phyloP scores from a whole-genome alignment of 2,113 vertebrate genomes.

The Struthio camelus region DNA sequence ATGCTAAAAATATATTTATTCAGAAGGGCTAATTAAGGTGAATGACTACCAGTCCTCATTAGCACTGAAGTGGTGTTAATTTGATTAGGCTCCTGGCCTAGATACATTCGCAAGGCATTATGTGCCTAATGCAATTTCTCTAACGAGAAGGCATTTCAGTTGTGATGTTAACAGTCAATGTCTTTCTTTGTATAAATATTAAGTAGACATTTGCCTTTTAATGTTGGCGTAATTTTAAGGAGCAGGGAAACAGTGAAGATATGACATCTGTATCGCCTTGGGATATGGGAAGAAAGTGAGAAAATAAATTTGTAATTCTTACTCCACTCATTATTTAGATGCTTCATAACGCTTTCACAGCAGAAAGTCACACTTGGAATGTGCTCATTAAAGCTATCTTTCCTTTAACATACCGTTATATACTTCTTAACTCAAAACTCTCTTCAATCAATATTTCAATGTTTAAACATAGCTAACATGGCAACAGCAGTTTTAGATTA shows the following conservation, averaged over 20 bases:
- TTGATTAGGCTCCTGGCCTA: constrained; percentile 68
- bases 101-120: constrained; percentile 34
- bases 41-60: constrained; percentile 61
- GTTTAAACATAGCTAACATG: neutral
- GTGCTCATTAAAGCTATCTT: neutral
- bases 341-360: neutral
- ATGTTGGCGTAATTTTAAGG: constrained; percentile 22
- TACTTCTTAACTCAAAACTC: neutral
- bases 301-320: constrained; percentile 50
- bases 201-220: constrained; percentile 59
- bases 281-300: constrained; percentile 27
- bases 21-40: constrained; percentile 61
- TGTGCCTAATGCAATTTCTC: constrained; percentile 29
- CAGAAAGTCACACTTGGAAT: neutral
- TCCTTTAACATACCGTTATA: neutral
- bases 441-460: constrained; percentile 2
- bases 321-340: constrained; percentile 33
- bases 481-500: neutral
- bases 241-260: neutral
- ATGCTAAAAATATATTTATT: constrained; percentile 60
- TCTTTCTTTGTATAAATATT: constrained; percentile 62
- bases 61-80: constrained; percentile 62
- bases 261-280: constrained; percentile 40
- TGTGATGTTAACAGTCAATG: constrained; percentile 10
- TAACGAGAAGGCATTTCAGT: constrained; percentile 34